Conservation (phyloP, 2,113 vertebrate species). For the Cyphomyrus discorhynchus region DNA sequence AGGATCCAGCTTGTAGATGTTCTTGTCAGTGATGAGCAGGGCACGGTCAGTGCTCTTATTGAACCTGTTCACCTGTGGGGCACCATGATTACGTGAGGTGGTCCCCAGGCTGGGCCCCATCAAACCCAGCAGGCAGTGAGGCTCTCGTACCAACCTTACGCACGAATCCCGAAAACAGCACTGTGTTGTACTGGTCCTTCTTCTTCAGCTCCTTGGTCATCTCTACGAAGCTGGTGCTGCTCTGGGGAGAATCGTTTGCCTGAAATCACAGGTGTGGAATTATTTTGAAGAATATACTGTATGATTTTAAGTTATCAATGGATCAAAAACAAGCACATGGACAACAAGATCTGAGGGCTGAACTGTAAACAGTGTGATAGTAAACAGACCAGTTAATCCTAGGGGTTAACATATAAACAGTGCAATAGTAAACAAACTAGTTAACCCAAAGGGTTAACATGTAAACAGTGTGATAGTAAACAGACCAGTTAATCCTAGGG, state of each 20-base stretch:
- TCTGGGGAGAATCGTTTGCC: slow-evolving; percentile 67
- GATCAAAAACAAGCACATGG: neutral
- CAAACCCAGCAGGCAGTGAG: neutral
- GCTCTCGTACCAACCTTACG: slow-evolving; percentile 66
- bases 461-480: neutral
- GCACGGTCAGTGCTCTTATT: slow-evolving; percentile 75
- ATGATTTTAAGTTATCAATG: neutral
- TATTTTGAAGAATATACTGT: neutral
- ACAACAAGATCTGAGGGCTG: neutral
- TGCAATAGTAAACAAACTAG: neutral
- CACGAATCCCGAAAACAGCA: slow-evolving; percentile 80
- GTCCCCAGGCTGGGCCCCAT: neutral
- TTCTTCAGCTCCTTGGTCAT: slow-evolving; percentile 64
- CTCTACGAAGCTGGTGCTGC: slow-evolving; percentile 59
- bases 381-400: neutral
- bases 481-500: neutral
- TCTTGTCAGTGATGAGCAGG: slow-evolving; percentile 77
- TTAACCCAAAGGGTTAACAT: too few species aligned
- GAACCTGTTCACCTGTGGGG: slow-evolving; percentile 76
- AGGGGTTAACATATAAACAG: neutral
- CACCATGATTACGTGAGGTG: neutral
- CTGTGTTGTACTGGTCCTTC: slow-evolving; percentile 61
- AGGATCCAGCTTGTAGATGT: slow-evolving; percentile 81
- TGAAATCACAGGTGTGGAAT: slow-evolving; percentile 39
- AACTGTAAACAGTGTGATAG: neutral